These are phyloP conservation scores for Patella vulgata DNA, from an alignment of 1,140 invertebrate species.

Conservation along the genomic window DNA sequence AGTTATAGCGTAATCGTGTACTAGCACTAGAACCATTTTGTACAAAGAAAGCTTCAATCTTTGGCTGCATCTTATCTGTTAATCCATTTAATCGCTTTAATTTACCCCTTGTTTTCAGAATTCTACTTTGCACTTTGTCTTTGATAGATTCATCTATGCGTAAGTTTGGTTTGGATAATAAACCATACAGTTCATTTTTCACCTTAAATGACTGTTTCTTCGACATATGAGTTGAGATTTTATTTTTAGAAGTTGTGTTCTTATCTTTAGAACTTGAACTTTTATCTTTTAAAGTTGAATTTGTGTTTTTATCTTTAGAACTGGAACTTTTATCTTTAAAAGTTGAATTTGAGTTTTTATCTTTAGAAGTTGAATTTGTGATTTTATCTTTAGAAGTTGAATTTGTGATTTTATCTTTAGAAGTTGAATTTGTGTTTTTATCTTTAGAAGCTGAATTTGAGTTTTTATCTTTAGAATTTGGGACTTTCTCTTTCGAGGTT, in stretches of 20 bases:
- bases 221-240: no score
- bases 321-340: no score
- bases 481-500: neutral
- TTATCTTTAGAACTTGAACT: no score
- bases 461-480: neutral
- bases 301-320: no score
- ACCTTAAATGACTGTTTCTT: neutral
- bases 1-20: no score
- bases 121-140: constrained; percentile 23
- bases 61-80: constrained; percentile 9
- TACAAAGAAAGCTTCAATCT: neutral
- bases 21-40: neutral
- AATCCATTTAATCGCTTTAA: constrained; percentile 17
- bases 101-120: constrained; percentile 17
- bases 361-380: no score
- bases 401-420: no score
- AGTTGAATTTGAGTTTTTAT: no score
- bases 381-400: no score
- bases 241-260: no score
- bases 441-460: neutral
- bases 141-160: constrained; percentile 20
- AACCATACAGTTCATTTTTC: constrained; percentile 16
- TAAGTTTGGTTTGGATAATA: constrained; percentile 18
- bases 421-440: neutral
- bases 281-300: no score